Base-by-base conservation (phyloP, 2,888 invertebrate species). In the Pachymerium ferrugineum region DNA sequence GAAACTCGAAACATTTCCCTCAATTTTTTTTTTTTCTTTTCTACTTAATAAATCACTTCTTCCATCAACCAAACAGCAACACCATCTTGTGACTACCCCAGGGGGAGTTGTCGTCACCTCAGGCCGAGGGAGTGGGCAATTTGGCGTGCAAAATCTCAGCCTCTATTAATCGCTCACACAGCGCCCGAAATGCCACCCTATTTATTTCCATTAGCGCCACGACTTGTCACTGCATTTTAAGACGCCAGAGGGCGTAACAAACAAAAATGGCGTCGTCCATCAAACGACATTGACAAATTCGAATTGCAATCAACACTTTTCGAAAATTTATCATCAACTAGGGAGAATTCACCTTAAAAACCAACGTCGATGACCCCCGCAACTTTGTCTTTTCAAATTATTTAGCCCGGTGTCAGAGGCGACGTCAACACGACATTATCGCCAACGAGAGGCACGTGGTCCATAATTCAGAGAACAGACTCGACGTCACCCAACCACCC, bases 401-500 rank as follows among this genome's bases (percentile, higher is more conserved):
- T 73, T 73, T 73, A 73, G 67, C 28, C 73, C 68, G 31, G 73
- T 73, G 73, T 62, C 73, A 73, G 73, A 73, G 73, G 73, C 67
- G 62, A 62, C 73, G 73, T 73, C 73, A 73, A 73, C 73, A 73
- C 73, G 73, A 67, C 42, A 73, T 73, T 73, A 73, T 73, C 73
- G 73, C 73, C 31, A 33, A 67, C 68, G 67, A 25, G 62, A 73
- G 68, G 73, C 68, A 67, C 73, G 62, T 33, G 33, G 42, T 67
- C 73, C 73, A 73, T 73, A 73, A 73, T 73, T 73, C 73, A 73
- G 19, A 54, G 72, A 42, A 29, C 3, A 5, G 8, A 8, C 25
- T 71, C 71, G 71, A 31, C 69, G 71, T 30, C 29, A 1, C 5
- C 25, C 16, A 29, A 4, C 30, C 47, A 31, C 31, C 67, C 68